phyloP scores from a whole-genome alignment of 2,888 invertebrate genomes.

The Torymus texanus region DNA sequence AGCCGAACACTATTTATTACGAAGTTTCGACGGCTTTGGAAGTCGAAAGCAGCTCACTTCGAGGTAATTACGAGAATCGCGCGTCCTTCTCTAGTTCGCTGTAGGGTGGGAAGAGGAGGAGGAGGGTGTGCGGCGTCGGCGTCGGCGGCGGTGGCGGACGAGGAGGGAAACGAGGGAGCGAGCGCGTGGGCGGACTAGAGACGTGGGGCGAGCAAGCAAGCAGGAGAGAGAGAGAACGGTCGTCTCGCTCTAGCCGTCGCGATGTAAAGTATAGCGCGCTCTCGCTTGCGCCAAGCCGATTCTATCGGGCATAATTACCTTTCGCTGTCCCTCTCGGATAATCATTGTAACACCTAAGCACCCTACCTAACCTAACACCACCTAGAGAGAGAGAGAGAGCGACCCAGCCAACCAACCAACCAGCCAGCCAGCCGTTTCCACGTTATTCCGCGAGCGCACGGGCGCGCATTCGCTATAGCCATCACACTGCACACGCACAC shows the following conservation, averaged over 20 bases:
- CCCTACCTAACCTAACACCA: slow-evolving; percentile 71
- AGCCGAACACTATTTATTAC: slow-evolving; percentile 70
- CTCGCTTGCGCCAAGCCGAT: slow-evolving; percentile 67
- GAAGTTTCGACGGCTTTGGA: slow-evolving; percentile 73
- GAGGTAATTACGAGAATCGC: slow-evolving; percentile 73
- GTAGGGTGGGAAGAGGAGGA: slow-evolving; percentile 32
- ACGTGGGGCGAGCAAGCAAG: slow-evolving; percentile 56
- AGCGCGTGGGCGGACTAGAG: slow-evolving; percentile 54
- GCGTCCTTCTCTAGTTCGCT: slow-evolving; percentile 59
- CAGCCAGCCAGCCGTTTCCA: slow-evolving; percentile 64
- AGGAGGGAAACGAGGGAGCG: slow-evolving; percentile 8
- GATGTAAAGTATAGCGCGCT: slow-evolving; percentile 65
- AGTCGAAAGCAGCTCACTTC: slow-evolving; percentile 73
- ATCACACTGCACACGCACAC: neutral
- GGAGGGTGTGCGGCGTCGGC: slow-evolving; percentile 3
- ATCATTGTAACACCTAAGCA: slow-evolving; percentile 75
- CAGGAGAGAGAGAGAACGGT: slow-evolving; percentile 48
- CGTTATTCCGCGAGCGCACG: slow-evolving; percentile 62
- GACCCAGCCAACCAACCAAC: too few species aligned
- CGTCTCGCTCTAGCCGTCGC: slow-evolving; percentile 63
- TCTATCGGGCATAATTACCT: slow-evolving; percentile 74
- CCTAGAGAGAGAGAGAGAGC: slow-evolving; percentile 59
- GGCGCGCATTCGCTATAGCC: neutral
- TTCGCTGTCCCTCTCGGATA: slow-evolving; percentile 74
- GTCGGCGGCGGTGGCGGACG: slow-evolving; percentile 17